Percentiles rank a stretch among this genome's conserved stretches.
phyloP scores from a whole-genome alignment of 1,140 invertebrate genomes.

The Teleogryllus occipitalis region DNA sequence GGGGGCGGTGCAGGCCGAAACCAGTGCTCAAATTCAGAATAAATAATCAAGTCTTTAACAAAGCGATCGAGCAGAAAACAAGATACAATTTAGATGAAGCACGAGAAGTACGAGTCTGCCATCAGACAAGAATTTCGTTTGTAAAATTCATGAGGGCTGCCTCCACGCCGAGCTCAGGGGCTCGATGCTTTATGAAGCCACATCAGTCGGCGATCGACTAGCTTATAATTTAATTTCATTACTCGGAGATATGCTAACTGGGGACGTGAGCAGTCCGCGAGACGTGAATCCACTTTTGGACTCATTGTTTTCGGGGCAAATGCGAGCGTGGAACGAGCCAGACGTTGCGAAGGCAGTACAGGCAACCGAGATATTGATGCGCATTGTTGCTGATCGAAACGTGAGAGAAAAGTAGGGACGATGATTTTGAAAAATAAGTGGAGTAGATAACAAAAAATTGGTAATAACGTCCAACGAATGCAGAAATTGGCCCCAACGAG shows the following conservation, averaged over 20 bases:
- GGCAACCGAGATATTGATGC: no score
- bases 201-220: background rate
- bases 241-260: background rate
- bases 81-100: slow-evolving; percentile 5
- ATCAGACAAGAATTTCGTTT: slow-evolving; percentile 5
- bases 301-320: background rate
- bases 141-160: background rate
- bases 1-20: background rate
- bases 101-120: background rate
- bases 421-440: background rate
- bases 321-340: background rate
- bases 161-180: background rate
- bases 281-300: background rate
- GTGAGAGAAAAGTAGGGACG: background rate
- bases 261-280: background rate
- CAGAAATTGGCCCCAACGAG: no score
- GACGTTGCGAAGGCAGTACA: no score
- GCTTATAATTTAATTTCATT: background rate
- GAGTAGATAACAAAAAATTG: no score
- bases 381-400: background rate
- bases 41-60: slow-evolving; percentile 6
- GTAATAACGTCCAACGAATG: no score
- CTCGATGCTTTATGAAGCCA: background rate
- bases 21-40: background rate
- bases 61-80: background rate